phyloP scores from a whole-genome alignment of 1,140 invertebrate genomes.

The Parapsyche elsis region DNA sequence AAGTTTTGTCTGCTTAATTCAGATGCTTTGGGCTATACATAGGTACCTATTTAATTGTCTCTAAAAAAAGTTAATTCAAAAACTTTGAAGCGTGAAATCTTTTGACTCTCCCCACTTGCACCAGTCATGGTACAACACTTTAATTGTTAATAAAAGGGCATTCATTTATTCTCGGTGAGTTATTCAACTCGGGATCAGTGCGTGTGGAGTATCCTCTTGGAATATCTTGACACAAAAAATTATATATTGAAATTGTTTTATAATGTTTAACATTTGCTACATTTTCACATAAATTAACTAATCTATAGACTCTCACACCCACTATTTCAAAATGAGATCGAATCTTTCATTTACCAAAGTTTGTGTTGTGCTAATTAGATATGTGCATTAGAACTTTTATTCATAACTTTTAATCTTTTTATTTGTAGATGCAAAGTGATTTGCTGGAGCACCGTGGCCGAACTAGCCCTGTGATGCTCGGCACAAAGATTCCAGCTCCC shows the following conservation, averaged over 20 bases:
- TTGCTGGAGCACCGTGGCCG: constrained; percentile 50
- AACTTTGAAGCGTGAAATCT: no score
- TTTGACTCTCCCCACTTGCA: background rate
- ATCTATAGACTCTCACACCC: no score
- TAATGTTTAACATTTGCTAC: no score
- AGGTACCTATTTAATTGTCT: no score
- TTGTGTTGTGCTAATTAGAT: constrained; percentile 2
- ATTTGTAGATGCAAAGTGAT: constrained; percentile 46
- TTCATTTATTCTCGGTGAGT: background rate
- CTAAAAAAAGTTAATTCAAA: no score
- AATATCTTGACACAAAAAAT: no score
- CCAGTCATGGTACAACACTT: constrained; percentile 25
- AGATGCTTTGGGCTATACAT: no score
- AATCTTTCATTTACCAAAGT: constrained; percentile 55
- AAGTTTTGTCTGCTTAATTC: no score
- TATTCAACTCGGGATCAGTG: constrained; percentile 7
- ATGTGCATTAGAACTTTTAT: background rate
- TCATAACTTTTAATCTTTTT: constrained; percentile 13
- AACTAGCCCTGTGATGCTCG: constrained; percentile 47
- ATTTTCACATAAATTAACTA: no score
- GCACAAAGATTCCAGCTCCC: constrained; percentile 45
- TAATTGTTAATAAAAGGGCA: constrained; percentile 48
- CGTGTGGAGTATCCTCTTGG: background rate
- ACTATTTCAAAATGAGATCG: constrained; percentile 39
- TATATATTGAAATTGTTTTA: no score